Percentiles rank a stretch among this genome's conserved stretches.
phyloP scores from a whole-genome alignment of 2,113 vertebrate species.

The Centropristis striata region DNA sequence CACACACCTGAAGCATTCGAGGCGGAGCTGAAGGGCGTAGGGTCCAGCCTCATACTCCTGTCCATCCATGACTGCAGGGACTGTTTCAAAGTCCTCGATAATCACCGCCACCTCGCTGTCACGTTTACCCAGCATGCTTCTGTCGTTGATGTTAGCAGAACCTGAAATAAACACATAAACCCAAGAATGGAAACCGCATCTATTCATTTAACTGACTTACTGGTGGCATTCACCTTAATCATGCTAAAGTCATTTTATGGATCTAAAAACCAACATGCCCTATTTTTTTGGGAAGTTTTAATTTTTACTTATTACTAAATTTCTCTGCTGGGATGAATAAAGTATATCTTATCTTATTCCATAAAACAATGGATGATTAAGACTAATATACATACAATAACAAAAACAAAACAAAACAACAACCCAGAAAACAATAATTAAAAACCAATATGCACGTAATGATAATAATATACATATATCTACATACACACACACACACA shows the following conservation, averaged over 20 bases:
- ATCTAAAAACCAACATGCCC: neutral
- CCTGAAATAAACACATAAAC: constrained; percentile 78
- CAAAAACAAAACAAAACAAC: too few relatives aligned
- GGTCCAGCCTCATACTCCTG: constrained; percentile 89
- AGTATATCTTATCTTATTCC: too few relatives aligned
- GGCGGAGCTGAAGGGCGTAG: constrained; percentile 90
- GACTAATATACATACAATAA: too few relatives aligned
- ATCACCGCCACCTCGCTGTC: constrained; percentile 97
- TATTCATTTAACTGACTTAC: neutral
- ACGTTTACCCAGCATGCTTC: constrained; percentile 97
- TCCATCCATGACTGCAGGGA: constrained; percentile 92
- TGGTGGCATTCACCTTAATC: neutral
- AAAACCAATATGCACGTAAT: too few relatives aligned
- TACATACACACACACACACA: too few relatives aligned
- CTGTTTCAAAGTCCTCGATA: constrained; percentile 89
- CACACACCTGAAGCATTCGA: constrained; percentile 95
- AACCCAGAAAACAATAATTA: too few relatives aligned
- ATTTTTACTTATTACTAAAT: too few relatives aligned
- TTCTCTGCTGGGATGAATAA: too few relatives aligned
- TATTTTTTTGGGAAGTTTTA: too few relatives aligned
- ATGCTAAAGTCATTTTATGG: neutral
- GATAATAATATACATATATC: too few relatives aligned
- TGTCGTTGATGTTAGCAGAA: constrained; percentile 98
- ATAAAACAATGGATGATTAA: too few relatives aligned
- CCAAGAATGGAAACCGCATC: neutral